These are phyloP conservation scores for Idaea straminata DNA, from an alignment of 2,888 invertebrate genomes.

Conservation along the genomic window DNA sequence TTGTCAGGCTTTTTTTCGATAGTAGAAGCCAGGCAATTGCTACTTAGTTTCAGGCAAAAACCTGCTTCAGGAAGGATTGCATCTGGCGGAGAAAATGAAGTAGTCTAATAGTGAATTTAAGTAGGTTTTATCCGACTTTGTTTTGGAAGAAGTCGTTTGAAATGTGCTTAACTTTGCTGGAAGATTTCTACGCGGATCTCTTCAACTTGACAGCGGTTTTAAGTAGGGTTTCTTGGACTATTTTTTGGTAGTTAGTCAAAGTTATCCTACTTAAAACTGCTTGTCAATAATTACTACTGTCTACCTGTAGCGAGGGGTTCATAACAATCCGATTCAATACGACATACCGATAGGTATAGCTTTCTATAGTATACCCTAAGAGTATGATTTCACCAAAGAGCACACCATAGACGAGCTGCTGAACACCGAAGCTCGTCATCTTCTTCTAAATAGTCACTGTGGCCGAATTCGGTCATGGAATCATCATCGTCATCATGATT, in stretches of 20 bases:
- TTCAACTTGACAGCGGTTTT: conserved; percentile 18
- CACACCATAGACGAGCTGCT: too few species aligned
- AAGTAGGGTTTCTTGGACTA: conserved; percentile 34
- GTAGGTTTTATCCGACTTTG: conserved; percentile 37
- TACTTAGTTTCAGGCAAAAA: conserved; percentile 23
- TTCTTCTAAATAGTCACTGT: too few species aligned
- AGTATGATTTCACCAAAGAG: too few species aligned
- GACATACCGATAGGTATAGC: too few species aligned
- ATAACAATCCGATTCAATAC: too few species aligned
- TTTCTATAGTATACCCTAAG: too few species aligned
- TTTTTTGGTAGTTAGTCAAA: conserved; percentile 18
- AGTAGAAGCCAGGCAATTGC: conserved; percentile 18
- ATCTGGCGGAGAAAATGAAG: background rate
- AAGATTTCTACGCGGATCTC: background rate
- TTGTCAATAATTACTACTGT: conserved; percentile 5
- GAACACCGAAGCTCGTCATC: too few species aligned
- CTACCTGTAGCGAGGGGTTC: too few species aligned
- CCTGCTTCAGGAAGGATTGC: background rate
- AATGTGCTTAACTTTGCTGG: conserved; percentile 29
- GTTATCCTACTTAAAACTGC: conserved; percentile 26
- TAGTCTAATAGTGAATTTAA: conserved; percentile 21
- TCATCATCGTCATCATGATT: too few species aligned
- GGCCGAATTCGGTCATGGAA: too few species aligned
- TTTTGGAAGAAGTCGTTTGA: conserved; percentile 29
- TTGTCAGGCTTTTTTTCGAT: conserved; percentile 29